Evolutionary conservation across 2,888 invertebrate species (phyloP).

Genomic region (Caenorhabditis sp.): DNA sequence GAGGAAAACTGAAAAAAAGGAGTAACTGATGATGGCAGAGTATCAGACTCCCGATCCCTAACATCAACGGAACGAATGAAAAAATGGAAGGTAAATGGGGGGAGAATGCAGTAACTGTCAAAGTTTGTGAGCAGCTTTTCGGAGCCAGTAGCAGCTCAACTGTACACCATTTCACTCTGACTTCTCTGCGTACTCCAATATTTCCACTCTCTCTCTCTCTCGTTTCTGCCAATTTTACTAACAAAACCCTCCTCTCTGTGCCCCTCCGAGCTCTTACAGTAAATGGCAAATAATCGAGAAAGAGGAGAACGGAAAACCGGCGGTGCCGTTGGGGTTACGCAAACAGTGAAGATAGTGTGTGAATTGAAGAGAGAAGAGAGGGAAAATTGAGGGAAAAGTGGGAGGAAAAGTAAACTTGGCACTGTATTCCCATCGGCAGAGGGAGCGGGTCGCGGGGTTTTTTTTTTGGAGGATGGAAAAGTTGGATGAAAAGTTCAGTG

Average conservation of each 20-base stretch:
- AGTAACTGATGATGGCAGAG: not conserved
- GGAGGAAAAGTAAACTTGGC: constrained; percentile 31
- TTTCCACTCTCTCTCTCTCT: constrained; percentile 1
- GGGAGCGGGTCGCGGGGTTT: constrained; percentile 5
- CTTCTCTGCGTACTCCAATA: not conserved
- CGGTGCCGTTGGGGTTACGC: constrained; percentile 54
- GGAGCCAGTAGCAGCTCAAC: constrained; percentile 33
- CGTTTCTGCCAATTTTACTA: not conserved
- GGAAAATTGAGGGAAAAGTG: constrained; percentile 4
- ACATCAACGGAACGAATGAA: not conserved
- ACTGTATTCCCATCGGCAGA: constrained; percentile 17
- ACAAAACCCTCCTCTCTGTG: constrained; percentile 1
- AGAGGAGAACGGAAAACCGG: constrained; percentile 57
- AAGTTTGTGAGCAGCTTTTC: constrained; percentile 38
- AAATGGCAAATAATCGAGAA: constrained; percentile 47
- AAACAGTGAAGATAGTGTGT: constrained; percentile 24
- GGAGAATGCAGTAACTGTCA: constrained; percentile 41
- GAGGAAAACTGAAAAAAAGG: not conserved
- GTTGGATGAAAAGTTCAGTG: constrained; percentile 44
- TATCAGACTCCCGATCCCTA: constrained; percentile 1
- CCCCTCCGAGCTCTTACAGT: constrained; percentile 33
- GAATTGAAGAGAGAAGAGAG: constrained; percentile 12
- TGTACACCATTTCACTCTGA: constrained; percentile 29
- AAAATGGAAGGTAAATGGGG: constrained; percentile 15
- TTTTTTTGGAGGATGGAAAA: constrained; percentile 27